Evolutionary conservation across 1,140 invertebrate genomes (phyloP).

Genomic region (Bombus soroeensis): DNA sequence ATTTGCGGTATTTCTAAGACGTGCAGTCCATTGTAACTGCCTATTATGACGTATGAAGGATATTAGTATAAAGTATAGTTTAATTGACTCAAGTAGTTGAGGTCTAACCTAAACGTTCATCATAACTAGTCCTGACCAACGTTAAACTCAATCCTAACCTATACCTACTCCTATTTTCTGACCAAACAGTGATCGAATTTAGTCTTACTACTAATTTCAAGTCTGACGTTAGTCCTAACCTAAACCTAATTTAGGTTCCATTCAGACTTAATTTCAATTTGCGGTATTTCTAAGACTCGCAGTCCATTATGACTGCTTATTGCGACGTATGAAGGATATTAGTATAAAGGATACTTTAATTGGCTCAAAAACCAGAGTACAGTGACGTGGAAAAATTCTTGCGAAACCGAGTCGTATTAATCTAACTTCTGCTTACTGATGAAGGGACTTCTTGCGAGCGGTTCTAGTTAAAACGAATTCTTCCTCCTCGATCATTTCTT

Average conservation of each 20-base stretch:
- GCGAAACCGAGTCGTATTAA: background rate
- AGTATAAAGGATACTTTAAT: constrained; percentile 29
- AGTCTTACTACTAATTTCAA: no score
- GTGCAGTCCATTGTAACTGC: no score
- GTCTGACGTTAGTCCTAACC: background rate
- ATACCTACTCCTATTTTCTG: no score
- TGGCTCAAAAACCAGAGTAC: background rate
- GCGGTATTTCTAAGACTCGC: background rate
- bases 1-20: no score
- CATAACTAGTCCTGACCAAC: no score
- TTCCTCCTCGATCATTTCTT: constrained; percentile 17
- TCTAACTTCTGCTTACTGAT: constrained; percentile 4
- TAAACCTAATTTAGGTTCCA: background rate
- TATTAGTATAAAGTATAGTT: background rate
- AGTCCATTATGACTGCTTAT: background rate
- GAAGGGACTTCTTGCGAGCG: background rate
- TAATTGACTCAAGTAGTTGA: no score
- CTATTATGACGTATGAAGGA: no score
- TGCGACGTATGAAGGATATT: background rate
- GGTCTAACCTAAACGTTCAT: no score
- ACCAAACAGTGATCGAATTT: no score
- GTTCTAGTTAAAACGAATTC: constrained; percentile 4
- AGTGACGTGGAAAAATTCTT: background rate
- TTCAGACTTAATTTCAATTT: background rate
- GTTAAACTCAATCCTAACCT: no score